These are phyloP conservation scores for Ptilonorhynchus violaceus DNA, from an alignment of 2,113 vertebrate species.

Conservation along the genomic window DNA sequence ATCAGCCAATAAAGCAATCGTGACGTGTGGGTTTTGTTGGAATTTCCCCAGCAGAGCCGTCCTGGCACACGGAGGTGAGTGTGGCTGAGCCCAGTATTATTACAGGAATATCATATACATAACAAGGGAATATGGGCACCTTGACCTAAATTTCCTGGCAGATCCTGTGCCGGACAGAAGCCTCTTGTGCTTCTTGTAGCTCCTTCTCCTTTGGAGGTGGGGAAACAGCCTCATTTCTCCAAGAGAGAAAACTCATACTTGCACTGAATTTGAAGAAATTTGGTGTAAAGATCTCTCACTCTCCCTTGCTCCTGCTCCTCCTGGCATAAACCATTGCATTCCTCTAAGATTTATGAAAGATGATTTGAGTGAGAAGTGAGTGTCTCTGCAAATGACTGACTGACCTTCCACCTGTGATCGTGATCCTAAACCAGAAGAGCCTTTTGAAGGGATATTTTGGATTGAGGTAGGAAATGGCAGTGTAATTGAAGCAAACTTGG, in stretches of 20 bases:
- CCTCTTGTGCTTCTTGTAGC: neutral
- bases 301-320: neutral
- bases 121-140: fast-evolving
- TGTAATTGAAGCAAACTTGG: neutral
- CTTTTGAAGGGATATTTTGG: constrained; percentile 23
- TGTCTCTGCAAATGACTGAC: neutral
- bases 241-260: neutral
- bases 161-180: neutral
- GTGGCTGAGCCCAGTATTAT: neutral
- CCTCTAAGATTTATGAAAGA: constrained; percentile 24
- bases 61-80: neutral
- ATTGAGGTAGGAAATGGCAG: constrained; percentile 1
- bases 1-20: fast-evolving
- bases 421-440: neutral
- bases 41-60: neutral
- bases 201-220: neutral
- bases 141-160: neutral
- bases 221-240: neutral
- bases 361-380: constrained; percentile 25
- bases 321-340: neutral
- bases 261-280: neutral
- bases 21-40: fast-evolving
- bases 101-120: fast-evolving
- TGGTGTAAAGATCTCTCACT: neutral
- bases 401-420: constrained; percentile 9